Conservation (phyloP, 2,113 vertebrate species). For the Cyanoliseus patagonus region DNA sequence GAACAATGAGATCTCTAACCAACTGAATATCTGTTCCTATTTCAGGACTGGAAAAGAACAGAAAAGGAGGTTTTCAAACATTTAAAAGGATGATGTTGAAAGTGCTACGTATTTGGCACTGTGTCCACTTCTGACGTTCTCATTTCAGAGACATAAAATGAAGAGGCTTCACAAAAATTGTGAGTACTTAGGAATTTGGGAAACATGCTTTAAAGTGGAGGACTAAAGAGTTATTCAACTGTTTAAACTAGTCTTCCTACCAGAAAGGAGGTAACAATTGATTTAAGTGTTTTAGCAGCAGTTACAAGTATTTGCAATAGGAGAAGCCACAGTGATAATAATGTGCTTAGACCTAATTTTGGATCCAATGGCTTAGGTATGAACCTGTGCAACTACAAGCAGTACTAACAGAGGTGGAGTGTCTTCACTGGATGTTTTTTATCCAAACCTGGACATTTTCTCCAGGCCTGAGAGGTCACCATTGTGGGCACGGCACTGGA, state of each 20-base stretch:
- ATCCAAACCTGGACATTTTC: background rate
- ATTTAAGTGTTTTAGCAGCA: background rate
- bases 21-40: background rate
- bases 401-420: background rate
- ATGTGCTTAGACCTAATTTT: background rate
- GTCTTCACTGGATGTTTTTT: background rate
- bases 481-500: background rate
- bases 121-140: background rate
- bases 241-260: background rate
- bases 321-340: background rate
- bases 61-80: background rate
- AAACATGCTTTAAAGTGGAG: background rate
- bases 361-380: background rate
- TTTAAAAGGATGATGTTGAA: background rate
- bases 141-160: background rate
- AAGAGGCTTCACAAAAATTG: background rate
- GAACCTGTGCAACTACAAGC: background rate
- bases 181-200: background rate
- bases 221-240: background rate
- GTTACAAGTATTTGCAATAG: background rate
- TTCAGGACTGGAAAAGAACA: background rate
- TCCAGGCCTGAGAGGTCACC: background rate
- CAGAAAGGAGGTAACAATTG: background rate
- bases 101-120: background rate
- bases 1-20: background rate